Evolutionary conservation across 1,140 invertebrate genomes (phyloP), one percentile per base, ranked within the genome.

Genomic region (Solenopsis fugax): DNA sequence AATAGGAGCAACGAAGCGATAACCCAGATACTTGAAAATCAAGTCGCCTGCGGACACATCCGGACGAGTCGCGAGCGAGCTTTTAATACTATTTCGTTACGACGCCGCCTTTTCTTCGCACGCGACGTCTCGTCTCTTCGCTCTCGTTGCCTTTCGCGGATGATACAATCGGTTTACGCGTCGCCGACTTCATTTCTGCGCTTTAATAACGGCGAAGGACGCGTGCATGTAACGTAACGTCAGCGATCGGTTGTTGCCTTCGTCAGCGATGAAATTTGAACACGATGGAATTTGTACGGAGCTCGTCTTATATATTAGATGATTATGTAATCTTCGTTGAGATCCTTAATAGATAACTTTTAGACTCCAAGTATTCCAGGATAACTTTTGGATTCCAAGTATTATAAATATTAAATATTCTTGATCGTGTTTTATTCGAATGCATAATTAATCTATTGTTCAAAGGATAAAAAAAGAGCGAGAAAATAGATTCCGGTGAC

Each of bases 1-100:
- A 93, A 93, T 93, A 85, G 67, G 78, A 88, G 86, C 88, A 93
- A 93, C 89, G 87, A 93, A 80, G 89, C 90, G 93, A 94, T 94
- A 94, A 94, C 93, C 93, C 89, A 94, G 89, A 93, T 94, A 88
- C 82, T 87, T 64, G 67, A 78, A 93, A 92, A 73, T 60, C 78
- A 76, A 73, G 54, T 21, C 56, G 73, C 85, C 71, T 16, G 29
- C 18, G 45, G 34, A 67, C 9, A 58, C 21, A 86, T 75, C 24
- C 54, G 41, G 12, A 24, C 37, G 45, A 18, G 10, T 73, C 37
- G 12, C 48, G 48, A 37, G n/a, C 21, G 24, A 13, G 13, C 21
- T 34, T 48, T 54, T 56, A 56, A 56, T 21, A 56, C n/a, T n/a
- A 21, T n/a, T 56, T 65, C 10, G 45, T 75, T 72, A 56, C 85